Evolutionary conservation across 2,113 vertebrate species (phyloP), one percentile per base, ranked within the genome.

Genomic region (Myiagra hebetior): DNA sequence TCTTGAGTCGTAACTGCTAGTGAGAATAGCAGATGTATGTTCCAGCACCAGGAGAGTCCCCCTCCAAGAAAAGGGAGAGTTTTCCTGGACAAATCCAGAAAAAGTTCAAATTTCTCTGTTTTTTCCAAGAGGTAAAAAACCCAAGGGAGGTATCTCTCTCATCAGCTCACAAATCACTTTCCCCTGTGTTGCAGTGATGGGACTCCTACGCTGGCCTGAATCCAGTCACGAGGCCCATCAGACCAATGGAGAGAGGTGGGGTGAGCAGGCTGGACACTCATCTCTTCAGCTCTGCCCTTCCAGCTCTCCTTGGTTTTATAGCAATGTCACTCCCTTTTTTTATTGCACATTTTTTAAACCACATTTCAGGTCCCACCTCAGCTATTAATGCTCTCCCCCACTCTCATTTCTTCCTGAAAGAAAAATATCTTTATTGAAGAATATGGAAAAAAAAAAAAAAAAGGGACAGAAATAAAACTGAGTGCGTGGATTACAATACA

Each of bases 1-100:
- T 96, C 92, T 63, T 67, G 69, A 70, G 69, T 81, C 0, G 52
- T 88, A 89, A 49, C 46, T 93, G 91, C 89, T 89, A 95, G 85
- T 12, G 39, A 93, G 90, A 95, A 91, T 76, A 97, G 93, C 91
- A 93, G 87, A 87, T 8, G 2, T 28, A 2, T 91, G 74, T 91
- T 94, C 85, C 86, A 93, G 85, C n/a, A 72, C 39, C 63, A 33
- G 56, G 55, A 91, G 19, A 50, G 9, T 96, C 35, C 78, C n/a
- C 46, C 89, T 96, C 93, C 92, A 96, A 92, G 87, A 95, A 97
- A 92, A 82, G 41, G 35, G 74, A 89, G 80, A 89, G 26, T 85
- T 95, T 96, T 97, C 80, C 93, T 85, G 86, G 83, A 96, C 33
- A 95, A 92, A 92, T 91, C 30, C 35, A 87, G 60, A 77, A 92